phyloP scores from a whole-genome alignment of 2,113 vertebrate species.

The Pituophis catenifer region DNA sequence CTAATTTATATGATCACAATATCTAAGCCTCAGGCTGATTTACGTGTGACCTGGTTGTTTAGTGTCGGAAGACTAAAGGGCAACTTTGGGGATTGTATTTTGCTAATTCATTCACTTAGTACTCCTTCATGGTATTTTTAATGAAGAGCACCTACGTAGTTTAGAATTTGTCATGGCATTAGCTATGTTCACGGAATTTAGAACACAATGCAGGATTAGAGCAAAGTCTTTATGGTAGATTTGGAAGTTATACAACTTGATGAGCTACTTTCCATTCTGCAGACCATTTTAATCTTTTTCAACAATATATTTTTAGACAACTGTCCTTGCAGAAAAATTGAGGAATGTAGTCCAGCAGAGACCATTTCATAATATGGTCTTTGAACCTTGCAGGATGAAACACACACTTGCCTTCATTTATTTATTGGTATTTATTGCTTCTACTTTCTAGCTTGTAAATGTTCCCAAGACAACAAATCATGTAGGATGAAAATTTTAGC shows the following conservation, averaged over 20 bases:
- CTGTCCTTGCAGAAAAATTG: constrained; percentile 37
- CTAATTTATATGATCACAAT: constrained; percentile 38
- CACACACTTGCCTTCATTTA: background rate
- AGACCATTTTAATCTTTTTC: constrained; percentile 59
- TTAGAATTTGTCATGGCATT: constrained; percentile 60
- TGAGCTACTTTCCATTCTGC: constrained; percentile 53
- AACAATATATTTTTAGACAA: constrained; percentile 37
- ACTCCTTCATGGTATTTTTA: constrained; percentile 46
- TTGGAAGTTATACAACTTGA: constrained; percentile 66
- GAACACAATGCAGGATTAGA: constrained; percentile 64
- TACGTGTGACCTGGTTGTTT: constrained; percentile 37
- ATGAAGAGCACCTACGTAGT: constrained; percentile 55
- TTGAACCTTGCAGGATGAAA: constrained; percentile 44
- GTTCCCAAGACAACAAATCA: background rate
- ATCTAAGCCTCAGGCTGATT: constrained; percentile 29
- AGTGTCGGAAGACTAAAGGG: constrained; percentile 36
- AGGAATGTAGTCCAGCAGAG: constrained; percentile 34
- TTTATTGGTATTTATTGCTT: background rate
- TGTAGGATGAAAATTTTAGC: background rate
- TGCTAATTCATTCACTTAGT: constrained; percentile 45
- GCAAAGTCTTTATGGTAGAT: constrained; percentile 54
- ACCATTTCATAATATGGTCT: constrained; percentile 33
- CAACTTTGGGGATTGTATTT: constrained; percentile 34
- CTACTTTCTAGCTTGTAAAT: background rate
- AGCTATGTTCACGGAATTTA: constrained; percentile 69